Conservation (phyloP, 2,888 invertebrate species). For the Melinaea marsaeus region DNA sequence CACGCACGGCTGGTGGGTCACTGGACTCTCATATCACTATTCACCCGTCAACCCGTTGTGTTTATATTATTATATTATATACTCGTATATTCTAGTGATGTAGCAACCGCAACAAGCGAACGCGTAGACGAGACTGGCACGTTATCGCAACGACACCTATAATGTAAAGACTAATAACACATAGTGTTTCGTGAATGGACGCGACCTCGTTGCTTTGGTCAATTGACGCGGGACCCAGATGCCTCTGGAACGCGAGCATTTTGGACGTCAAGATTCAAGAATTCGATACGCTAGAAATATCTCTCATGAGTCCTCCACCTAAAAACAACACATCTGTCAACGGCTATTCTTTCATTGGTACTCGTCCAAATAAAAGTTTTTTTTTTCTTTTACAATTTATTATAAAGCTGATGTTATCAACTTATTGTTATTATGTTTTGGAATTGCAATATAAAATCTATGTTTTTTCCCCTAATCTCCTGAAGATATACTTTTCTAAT, state of each 20-base stretch:
- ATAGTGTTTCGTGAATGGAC: conserved; percentile 50
- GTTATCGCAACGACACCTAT: conserved; percentile 70
- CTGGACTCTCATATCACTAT: conserved; percentile 51
- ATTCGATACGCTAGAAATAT: conserved; percentile 31
- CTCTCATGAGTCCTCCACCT: conserved; percentile 26
- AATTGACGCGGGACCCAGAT: conserved; percentile 65
- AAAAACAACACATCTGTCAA: conserved; percentile 31
- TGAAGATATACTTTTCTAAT: conserved; percentile 27
- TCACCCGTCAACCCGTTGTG: conserved; percentile 30
- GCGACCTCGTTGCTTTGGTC: conserved; percentile 64
- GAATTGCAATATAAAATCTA: neutral
- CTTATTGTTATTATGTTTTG: neutral
- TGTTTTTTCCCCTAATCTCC: conserved; percentile 33
- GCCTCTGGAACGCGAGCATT: conserved; percentile 42
- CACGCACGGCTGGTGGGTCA: conserved; percentile 72
- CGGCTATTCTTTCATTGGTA: conserved; percentile 24
- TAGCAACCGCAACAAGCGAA: conserved; percentile 72
- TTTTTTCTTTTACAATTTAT: conserved; percentile 7
- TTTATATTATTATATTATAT: conserved; percentile 19
- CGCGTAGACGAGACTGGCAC: conserved; percentile 71
- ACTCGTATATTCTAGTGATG: conserved; percentile 26
- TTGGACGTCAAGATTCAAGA: conserved; percentile 41
- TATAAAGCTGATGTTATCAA: conserved; percentile 4
- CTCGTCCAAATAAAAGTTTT: conserved; percentile 15
- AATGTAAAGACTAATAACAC: conserved; percentile 55